A percentile compares a stretch with the other conserved stretches of the same genome.
These are phyloP conservation scores for Ammodytes marinus DNA, from an alignment of 2,113 vertebrate species.

Conservation along the genomic window DNA sequence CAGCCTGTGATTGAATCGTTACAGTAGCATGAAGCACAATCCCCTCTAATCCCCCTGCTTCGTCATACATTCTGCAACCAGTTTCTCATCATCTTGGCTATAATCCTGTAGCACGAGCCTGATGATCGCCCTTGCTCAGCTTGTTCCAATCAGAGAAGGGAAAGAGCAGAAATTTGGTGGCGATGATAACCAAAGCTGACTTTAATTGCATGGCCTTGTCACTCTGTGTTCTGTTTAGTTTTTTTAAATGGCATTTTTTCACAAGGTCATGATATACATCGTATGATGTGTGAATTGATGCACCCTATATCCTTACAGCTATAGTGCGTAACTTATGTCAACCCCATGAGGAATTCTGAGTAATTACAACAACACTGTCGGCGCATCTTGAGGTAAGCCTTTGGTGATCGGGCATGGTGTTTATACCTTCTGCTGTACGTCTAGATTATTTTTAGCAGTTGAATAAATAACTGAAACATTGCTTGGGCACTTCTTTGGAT, in stretches of 20 bases:
- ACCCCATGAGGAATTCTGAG: no score
- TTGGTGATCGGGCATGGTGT: no score
- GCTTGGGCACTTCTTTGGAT: no score
- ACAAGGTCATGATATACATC: not conserved
- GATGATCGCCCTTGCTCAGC: constrained; percentile 49
- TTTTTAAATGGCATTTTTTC: not conserved
- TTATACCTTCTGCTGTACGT: no score
- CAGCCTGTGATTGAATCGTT: constrained; percentile 53
- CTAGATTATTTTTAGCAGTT: no score
- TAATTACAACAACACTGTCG: no score
- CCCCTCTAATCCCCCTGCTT: constrained; percentile 77
- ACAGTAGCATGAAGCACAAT: constrained; percentile 67
- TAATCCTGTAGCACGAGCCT: constrained; percentile 65
- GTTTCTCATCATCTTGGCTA: constrained; percentile 73
- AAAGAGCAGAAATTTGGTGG: constrained; percentile 29
- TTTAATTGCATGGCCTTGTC: constrained; percentile 13
- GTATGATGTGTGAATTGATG: not conserved
- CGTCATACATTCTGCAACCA: constrained; percentile 63
- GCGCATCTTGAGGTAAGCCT: no score
- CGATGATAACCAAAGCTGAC: constrained; percentile 22
- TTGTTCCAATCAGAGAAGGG: constrained; percentile 49
- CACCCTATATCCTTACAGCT: no score
- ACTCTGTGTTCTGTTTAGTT: not conserved
- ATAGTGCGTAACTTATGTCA: no score
- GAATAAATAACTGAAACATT: no score